Evolutionary conservation across 2,113 vertebrate genomes (phyloP), one percentile per base, ranked within the genome.

Genomic region (Macrotis lagotis): DNA sequence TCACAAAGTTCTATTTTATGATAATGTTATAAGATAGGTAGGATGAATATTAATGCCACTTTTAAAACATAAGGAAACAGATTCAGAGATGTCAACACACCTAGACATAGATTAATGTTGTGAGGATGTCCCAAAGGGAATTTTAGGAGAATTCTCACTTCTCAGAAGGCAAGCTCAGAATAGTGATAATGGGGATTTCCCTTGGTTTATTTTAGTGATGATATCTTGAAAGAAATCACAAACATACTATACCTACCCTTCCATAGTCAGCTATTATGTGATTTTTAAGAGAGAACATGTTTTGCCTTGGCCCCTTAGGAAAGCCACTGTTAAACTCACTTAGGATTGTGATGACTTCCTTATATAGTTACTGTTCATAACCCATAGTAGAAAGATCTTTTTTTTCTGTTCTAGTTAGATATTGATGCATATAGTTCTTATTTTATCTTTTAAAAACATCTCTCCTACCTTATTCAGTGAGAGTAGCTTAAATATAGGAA

Each of bases 371-470:
- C 47, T 55, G 3, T 92, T 91, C 5, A 6, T 89, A 91, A 92
- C 48, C 92, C 25, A 44, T 5, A 52, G 19, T 66, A 48, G 90
- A 48, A 94, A 55, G 50, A 44, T 50, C 90, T 51, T 1, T 93
- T 93, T 95, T 91, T 2, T 28, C 51, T 11, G 74, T 12, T 90
- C 9, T 90, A 28, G 25, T 51, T 93, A 47, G 25, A 48, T 88
- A 59, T 55, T 88, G 31, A 44, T 92, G 31, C 92, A 51, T 89
- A n/a, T 50, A 24, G 48, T 91, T 94, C 37, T 51, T 55, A 96
- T 37, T 25, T 50, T 96, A 47, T 91, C 10, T 8, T 50, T 93
- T 25, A 37, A 28, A 50, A 0, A 83, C 8, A 94, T 91, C 44
- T 96, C 51, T 53, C 50, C 0, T 89, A 52, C 19, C 28, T 91